Base-by-base conservation (phyloP, 1,140 invertebrate species). In the Calycopis cecrops region DNA sequence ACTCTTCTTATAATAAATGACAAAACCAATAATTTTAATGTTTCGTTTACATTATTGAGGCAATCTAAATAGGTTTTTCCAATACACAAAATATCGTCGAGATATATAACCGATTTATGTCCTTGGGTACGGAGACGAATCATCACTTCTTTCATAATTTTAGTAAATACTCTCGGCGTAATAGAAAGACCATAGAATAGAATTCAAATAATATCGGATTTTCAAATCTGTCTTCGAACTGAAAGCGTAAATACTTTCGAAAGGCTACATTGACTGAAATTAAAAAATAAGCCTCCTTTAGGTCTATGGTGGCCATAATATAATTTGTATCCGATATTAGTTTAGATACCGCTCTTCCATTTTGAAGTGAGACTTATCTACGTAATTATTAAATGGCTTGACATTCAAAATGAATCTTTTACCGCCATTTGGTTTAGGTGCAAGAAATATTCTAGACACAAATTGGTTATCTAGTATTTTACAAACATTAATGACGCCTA, bases 251-350 rank as follows among this genome's bases (percentile, higher is more conserved):
- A 35, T 57, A 67, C 51, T 63, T 67, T 28, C 44, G 35, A 12
- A 50, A 16, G 3, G 12, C 18, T 33, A 6, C 8, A 16, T 21
- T 40, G 2, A 65, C 55, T 7, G 66, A 58, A 0, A 69, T 34
- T 6, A 69, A 48, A 21, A 63, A 58, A 51, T 63, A 65, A 10
- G 66, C 35, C 28, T 69, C 58, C 42, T 69, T 69, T 10, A 69
- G 35, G n/a, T 65, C 60, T 11, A 65, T 65, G 6, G 58, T 59
- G n/a, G 57, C 57, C n/a, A n/a, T n/a, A 49, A 69, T 48, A 48
- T 35, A 65, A 8, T 55, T 38, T 35, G 60, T 57, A 9, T 12
- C 18, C 9, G 56, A 49, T 35, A 63, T 44, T 42, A 67, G 42
- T 57, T 48, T 59, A 47, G 14, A 48, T 1, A 44, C 57, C 0